phyloP scores from a whole-genome alignment of 2,888 invertebrate species.

The Falcaria lacertinaria region DNA sequence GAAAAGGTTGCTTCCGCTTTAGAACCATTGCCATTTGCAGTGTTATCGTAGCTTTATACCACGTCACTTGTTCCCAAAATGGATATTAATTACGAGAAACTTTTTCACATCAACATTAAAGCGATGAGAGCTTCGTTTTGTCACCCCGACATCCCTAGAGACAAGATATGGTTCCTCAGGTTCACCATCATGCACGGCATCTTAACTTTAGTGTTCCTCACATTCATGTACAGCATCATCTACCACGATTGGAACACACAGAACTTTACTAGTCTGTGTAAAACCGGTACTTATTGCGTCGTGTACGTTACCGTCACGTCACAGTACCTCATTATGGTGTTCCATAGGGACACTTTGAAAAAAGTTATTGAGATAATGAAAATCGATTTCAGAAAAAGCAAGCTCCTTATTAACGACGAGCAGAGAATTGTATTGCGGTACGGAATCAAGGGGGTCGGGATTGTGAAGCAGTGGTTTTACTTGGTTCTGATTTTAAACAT shows the following conservation, averaged over 20 bases:
- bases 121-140: constrained; percentile 15
- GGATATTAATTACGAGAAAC: constrained; percentile 23
- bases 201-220: constrained; percentile 3
- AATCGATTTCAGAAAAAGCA: constrained; percentile 27
- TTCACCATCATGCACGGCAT: constrained; percentile 8
- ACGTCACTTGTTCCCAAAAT: too few relatives aligned
- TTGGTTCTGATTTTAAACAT: not conserved
- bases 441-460: constrained; percentile 19
- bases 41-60: too few relatives aligned
- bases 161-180: constrained; percentile 18
- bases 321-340: constrained; percentile 19
- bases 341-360: constrained; percentile 19
- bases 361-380: constrained; percentile 30
- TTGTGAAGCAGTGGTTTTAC: constrained; percentile 33
- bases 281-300: constrained; percentile 13
- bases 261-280: constrained; percentile 21
- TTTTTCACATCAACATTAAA: constrained; percentile 10
- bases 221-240: constrained; percentile 17
- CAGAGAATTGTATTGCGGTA: constrained; percentile 24
- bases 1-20: too few relatives aligned
- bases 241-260: constrained; percentile 12
- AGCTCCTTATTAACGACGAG: constrained; percentile 19
- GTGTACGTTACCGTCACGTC: constrained; percentile 10
- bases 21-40: too few relatives aligned
- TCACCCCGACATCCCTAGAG: constrained; percentile 17